These are phyloP conservation scores for Xenentodon cancila DNA, from an alignment of 2,797 vertebrate species.

Conservation along the genomic window DNA sequence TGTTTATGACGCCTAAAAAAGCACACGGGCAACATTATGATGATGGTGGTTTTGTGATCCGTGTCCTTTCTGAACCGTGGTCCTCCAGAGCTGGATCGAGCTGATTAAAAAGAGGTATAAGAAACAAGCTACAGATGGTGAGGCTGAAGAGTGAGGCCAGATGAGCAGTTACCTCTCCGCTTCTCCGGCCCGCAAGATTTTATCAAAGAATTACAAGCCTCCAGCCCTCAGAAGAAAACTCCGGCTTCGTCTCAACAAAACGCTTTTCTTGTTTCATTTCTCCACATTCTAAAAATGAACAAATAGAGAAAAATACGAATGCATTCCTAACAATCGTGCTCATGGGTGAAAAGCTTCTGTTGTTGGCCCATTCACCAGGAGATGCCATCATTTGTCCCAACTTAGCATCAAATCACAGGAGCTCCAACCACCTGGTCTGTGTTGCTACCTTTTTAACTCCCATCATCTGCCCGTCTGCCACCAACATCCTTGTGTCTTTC, in stretches of 20 bases:
- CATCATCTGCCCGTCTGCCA: neutral
- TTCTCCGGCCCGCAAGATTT: neutral
- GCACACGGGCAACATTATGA: too few relatives aligned
- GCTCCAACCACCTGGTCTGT: conserved; percentile 2
- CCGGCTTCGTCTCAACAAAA: conserved; percentile 13
- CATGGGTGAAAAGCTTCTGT: conserved; percentile 3
- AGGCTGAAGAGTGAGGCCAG: too few relatives aligned
- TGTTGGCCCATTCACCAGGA: neutral
- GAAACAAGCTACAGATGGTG: conserved; percentile 6
- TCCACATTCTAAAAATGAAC: neutral
- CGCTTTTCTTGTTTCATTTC: too few relatives aligned
- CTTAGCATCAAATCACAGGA: neutral
- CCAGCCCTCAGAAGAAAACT: neutral
- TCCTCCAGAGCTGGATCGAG: too few relatives aligned
- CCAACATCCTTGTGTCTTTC: neutral
- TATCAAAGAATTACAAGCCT: neutral
- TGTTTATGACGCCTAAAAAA: too few relatives aligned
- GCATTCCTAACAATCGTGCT: neutral
- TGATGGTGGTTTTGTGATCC: too few relatives aligned
- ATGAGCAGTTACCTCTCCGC: too few relatives aligned
- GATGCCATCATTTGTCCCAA: neutral
- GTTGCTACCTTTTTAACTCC: neutral
- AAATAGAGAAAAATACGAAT: neutral
- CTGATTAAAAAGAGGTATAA: neutral
- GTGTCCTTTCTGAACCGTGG: too few relatives aligned